Percentiles rank a stretch among this genome's conserved stretches.
phyloP scores from a whole-genome alignment of 2,113 vertebrate genomes.

The Pipa parva region DNA sequence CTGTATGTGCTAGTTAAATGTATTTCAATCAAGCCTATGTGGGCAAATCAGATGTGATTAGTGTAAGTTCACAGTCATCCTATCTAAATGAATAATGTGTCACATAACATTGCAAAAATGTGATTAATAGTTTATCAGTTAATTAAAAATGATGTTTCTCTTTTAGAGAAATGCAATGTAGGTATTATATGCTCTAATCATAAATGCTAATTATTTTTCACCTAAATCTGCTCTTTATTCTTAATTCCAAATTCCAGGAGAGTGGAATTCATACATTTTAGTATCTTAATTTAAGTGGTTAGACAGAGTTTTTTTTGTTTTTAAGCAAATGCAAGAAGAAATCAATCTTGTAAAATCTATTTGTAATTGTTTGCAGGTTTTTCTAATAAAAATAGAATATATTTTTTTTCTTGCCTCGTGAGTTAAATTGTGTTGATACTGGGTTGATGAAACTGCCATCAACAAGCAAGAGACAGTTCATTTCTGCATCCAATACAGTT shows the following conservation, averaged over 20 bases:
- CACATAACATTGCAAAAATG: slow-evolving; percentile 83
- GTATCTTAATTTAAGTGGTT: slow-evolving; percentile 3
- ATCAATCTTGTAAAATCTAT: not conserved
- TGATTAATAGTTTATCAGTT: slow-evolving; percentile 87
- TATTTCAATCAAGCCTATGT: slow-evolving; percentile 82
- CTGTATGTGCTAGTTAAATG: slow-evolving; percentile 79
- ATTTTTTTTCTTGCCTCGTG: not conserved
- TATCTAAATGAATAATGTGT: slow-evolving; percentile 83
- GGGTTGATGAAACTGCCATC: not conserved
- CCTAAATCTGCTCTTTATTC: slow-evolving; percentile 70
- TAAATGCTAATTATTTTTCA: slow-evolving; percentile 77
- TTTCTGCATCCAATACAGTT: not conserved
- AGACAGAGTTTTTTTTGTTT: not conserved
- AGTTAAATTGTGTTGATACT: no score
- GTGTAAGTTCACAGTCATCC: slow-evolving; percentile 82
- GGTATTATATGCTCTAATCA: slow-evolving; percentile 78
- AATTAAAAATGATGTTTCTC: slow-evolving; percentile 79
- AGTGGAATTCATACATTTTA: slow-evolving; percentile 10
- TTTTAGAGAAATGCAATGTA: slow-evolving; percentile 76
- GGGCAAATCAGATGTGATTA: slow-evolving; percentile 85
- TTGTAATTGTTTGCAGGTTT: not conserved
- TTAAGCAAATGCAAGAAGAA: not conserved
- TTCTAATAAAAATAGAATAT: not conserved
- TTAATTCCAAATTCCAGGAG: slow-evolving; percentile 5
- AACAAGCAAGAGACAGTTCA: not conserved